Base-by-base conservation (phyloP, 2,888 invertebrate genomes). In the Autographa pulchrina region DNA sequence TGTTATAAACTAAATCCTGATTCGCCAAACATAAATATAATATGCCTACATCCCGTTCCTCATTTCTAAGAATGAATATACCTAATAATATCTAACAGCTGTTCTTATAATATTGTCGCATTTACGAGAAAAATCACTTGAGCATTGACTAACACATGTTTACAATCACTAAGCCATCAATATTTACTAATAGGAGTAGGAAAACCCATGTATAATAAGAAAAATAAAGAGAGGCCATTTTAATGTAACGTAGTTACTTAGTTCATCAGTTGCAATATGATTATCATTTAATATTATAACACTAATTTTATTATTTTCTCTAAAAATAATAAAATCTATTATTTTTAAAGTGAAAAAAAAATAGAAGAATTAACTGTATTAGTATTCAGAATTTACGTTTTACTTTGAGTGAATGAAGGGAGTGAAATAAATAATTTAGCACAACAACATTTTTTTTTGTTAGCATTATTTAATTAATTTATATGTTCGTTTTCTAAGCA, bases 81-180 rank as follows among this genome's bases (percentile, higher is more conserved):
- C n/a, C n/a, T n/a, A 63, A 25, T 25, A 25, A 25, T 25, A 25
- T 54, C 63, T 41, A 35, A 48, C 65, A 14, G 32, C 0, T 14
- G 54, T 59, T 35, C 32, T 35, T 58, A 52, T 60, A 20, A 1
- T 65, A 43, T 59, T 41, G 41, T 18, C 58, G 52, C 62, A 62
- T 48, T 66, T 14, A 74, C 68, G 61, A 64, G 63, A 58, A 74
- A 74, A 64, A 68, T 64, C 63, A 64, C 66, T 72, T 59, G 32
- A 62, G 62, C 16, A 32, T 54, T 54, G 43, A 54, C 52, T 35
- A n/a, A 61, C 20, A 32, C 18, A 38, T 32, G 18, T 41, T 35
- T 14, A 43, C 43, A 43, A 43, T 43, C 16, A 43, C 43, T 16
- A 43, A 43, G 6, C 20, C 9, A 54, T 54, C 20, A 18, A 18